Evolutionary conservation across 2,113 vertebrate species (phyloP), one percentile per base, ranked within the genome.

Genomic region (Psilopsiagon aurifrons): DNA sequence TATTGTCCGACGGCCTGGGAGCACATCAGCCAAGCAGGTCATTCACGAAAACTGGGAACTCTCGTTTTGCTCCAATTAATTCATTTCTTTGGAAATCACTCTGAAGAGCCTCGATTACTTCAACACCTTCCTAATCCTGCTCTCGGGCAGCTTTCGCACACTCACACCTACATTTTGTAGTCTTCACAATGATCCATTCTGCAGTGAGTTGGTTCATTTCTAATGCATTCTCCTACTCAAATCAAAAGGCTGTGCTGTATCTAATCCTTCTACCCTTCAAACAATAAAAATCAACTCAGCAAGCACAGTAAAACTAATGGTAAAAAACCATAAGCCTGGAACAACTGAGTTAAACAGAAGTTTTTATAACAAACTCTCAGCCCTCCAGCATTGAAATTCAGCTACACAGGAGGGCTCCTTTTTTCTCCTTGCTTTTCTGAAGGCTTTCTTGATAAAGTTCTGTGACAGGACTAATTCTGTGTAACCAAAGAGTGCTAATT

Each of bases 161-260:
- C 91, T 89, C 96, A 89, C 92, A 97, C 88, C 95, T 79, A 88
- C 90, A 57, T 94, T 97, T 76, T 90, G 83, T 64, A 54, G 52
- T 80, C 90, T 75, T 86, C 86, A 93, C 93, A 95, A 92, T 75
- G 93, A 94, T 63, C 76, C 33, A 39, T 94, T 92, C 77, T 83
- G 55, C 86, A 90, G 76, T 13, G 47, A 92, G 51, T 60, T 37
- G 76, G 75, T 57, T 66, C 59, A 70, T 93, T 96, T 90, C 93
- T 90, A 94, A 95, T 47, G 92, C 77, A 78, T 90, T 92, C 84
- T 96, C 86, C 86, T 62, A 83, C 88, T 90, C 88, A 90, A 90
- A 46, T 86, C 74, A 94, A 96, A 94, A 59, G 83, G 76, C 73
- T 93, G 76, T 73, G 49, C 93, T 96, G 73, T 86, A 95, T 95